A percentile compares a stretch with the other conserved stretches of the same genome.
Evolutionary conservation across 2,888 invertebrate genomes (phyloP).

Genomic region (Coelopa pilipes): DNA sequence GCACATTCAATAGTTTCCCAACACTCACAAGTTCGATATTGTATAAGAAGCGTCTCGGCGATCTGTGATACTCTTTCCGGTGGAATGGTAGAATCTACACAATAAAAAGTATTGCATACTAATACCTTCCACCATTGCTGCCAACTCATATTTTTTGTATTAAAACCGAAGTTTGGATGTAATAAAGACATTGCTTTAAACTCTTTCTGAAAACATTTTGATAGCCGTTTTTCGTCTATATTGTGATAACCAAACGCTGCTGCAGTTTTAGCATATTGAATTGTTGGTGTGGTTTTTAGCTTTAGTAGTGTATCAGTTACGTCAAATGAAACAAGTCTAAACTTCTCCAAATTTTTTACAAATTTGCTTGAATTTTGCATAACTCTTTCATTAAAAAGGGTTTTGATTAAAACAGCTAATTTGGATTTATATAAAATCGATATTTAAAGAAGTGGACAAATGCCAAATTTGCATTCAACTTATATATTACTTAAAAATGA

Average conservation of each 20-base stretch:
- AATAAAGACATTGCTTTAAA: slow-evolving; percentile 73
- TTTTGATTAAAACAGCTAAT: too few relatives aligned
- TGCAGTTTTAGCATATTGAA: slow-evolving; percentile 79
- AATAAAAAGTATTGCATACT: slow-evolving; percentile 56
- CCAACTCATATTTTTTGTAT: slow-evolving; percentile 74
- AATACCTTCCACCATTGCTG: slow-evolving; percentile 82
- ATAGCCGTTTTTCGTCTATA: slow-evolving; percentile 51
- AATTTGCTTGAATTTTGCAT: slow-evolving; percentile 45
- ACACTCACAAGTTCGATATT: slow-evolving; percentile 76
- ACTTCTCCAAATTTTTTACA: slow-evolving; percentile 57
- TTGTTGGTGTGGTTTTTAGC: slow-evolving; percentile 74
- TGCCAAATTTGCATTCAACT: too few relatives aligned
- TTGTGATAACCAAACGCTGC: slow-evolving; percentile 70
- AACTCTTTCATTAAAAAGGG: too few relatives aligned
- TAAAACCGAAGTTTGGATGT: slow-evolving; percentile 84
- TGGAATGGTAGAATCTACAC: slow-evolving; percentile 50
- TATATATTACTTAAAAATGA: too few relatives aligned
- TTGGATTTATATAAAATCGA: too few relatives aligned
- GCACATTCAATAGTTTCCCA: slow-evolving; percentile 78
- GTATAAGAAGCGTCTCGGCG: slow-evolving; percentile 72
- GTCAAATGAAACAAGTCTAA: slow-evolving; percentile 83
- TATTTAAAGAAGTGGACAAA: too few relatives aligned
- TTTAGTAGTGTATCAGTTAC: slow-evolving; percentile 87
- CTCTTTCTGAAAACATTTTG: slow-evolving; percentile 72
- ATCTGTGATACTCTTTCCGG: slow-evolving; percentile 60